Conservation (phyloP, 2,888 invertebrate species). For the Melolontha melolontha region DNA sequence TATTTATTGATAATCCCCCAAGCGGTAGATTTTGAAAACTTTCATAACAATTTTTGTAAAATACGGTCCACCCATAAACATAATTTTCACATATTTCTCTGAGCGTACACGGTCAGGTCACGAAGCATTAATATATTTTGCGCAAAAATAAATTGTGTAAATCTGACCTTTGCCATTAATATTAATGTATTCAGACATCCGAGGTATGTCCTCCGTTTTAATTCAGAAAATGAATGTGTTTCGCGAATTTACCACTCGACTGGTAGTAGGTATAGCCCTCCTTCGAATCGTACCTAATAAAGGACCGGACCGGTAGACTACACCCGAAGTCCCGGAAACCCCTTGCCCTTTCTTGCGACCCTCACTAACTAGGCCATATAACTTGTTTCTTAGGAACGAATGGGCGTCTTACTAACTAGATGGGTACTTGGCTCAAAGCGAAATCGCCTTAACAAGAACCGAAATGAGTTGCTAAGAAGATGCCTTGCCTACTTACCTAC, state of each 20-base stretch:
- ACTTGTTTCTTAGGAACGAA: conserved; percentile 23
- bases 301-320: conserved; percentile 6
- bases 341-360: conserved; percentile 8
- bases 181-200: too few relatives aligned
- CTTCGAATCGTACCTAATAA: conserved; percentile 20
- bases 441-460: conserved; percentile 14
- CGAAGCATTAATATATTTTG: too few relatives aligned
- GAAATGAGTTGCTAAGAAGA: conserved; percentile 26
- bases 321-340: neutral
- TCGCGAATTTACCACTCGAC: conserved; percentile 18
- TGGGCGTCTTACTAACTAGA: conserved; percentile 26
- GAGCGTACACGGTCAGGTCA: too few relatives aligned
- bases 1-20: too few relatives aligned
- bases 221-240: conserved; percentile 31
- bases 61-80: too few relatives aligned
- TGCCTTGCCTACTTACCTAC: neutral
- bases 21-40: too few relatives aligned
- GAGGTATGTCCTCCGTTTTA: conserved; percentile 10
- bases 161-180: too few relatives aligned
- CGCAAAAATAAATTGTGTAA: too few relatives aligned
- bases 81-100: too few relatives aligned
- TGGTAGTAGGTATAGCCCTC: neutral
- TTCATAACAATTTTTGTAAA: too few relatives aligned
- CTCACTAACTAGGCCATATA: conserved; percentile 34
- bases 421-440: conserved; percentile 26